phyloP scores from a whole-genome alignment of 2,797 vertebrate species.

The Sebastes wilsoni region DNA sequence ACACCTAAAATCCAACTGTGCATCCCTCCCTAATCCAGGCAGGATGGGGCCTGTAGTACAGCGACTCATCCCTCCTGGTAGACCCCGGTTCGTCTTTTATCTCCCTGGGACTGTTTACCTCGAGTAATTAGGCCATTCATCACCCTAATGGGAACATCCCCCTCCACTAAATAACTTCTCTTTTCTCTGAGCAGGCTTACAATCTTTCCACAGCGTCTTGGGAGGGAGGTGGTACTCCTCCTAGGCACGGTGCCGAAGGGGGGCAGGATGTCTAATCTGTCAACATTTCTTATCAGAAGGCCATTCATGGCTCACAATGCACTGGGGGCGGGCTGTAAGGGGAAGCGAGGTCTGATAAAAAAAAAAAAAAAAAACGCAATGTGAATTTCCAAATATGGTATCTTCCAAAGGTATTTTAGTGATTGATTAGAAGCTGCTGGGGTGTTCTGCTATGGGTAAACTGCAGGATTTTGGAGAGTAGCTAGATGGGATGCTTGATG shows the following conservation, averaged over 20 bases:
- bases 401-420: constrained; percentile 7
- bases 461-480: background rate
- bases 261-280: constrained; percentile 61
- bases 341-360: constrained; percentile 2
- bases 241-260: constrained; percentile 28
- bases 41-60: constrained; percentile 62
- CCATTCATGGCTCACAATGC: constrained; percentile 37
- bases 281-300: constrained; percentile 54
- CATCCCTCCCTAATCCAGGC: constrained; percentile 47
- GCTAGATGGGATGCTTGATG: background rate
- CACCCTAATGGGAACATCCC: constrained; percentile 81
- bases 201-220: constrained; percentile 47
- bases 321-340: constrained; percentile 12
- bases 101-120: constrained; percentile 77
- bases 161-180: constrained; percentile 71
- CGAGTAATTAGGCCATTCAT: constrained; percentile 84
- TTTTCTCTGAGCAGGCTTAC: constrained; percentile 49
- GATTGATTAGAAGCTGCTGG: constrained; percentile 16
- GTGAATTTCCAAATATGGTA: constrained; percentile 16
- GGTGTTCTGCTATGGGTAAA: background rate
- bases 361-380: constrained; percentile 3
- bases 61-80: constrained; percentile 58
- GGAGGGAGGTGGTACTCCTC: constrained; percentile 48
- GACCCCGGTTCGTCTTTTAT: constrained; percentile 71
- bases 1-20: constrained; percentile 39